A percentile compares a stretch with the other conserved stretches of the same genome.
These are phyloP conservation scores for Epinotia demarniana DNA, from an alignment of 2,888 invertebrate genomes.

Conservation along the genomic window DNA sequence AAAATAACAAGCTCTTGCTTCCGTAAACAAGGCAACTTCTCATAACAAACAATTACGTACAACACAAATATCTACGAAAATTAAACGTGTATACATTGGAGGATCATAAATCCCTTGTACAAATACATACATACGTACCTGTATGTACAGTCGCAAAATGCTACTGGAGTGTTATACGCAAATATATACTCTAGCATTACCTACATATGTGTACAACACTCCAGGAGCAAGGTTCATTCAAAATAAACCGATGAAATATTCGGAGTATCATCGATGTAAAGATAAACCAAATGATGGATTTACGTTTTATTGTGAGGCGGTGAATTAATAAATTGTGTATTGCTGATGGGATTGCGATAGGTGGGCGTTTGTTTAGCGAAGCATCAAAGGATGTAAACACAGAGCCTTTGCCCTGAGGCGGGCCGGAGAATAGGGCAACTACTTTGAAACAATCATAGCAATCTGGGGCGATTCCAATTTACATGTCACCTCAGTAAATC, in stretches of 20 bases:
- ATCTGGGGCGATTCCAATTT: too few relatives aligned
- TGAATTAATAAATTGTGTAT: constrained; percentile 39
- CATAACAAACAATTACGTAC: background rate
- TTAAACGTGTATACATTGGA: too few relatives aligned
- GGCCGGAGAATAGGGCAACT: background rate
- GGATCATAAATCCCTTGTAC: too few relatives aligned
- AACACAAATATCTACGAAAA: too few relatives aligned
- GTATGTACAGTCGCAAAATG: background rate
- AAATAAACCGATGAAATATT: constrained; percentile 27
- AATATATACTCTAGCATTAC: background rate
- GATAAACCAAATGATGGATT: constrained; percentile 32
- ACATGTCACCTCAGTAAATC: background rate
- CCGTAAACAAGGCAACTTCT: background rate
- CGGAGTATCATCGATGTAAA: constrained; percentile 4
- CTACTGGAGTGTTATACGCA: constrained; percentile 1
- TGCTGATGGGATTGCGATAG: constrained; percentile 40
- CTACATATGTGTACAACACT: background rate
- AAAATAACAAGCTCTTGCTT: background rate
- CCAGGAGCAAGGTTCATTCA: background rate
- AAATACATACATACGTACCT: too few relatives aligned
- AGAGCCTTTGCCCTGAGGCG: background rate
- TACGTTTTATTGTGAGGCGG: constrained; percentile 30
- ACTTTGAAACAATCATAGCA: background rate
- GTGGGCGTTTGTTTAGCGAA: constrained; percentile 39
- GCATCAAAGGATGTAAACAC: constrained; percentile 19